A percentile compares a stretch with the other conserved stretches of the same genome.
phyloP scores from a whole-genome alignment of 2,888 invertebrate species.

The Drosophila paramelanica region DNA sequence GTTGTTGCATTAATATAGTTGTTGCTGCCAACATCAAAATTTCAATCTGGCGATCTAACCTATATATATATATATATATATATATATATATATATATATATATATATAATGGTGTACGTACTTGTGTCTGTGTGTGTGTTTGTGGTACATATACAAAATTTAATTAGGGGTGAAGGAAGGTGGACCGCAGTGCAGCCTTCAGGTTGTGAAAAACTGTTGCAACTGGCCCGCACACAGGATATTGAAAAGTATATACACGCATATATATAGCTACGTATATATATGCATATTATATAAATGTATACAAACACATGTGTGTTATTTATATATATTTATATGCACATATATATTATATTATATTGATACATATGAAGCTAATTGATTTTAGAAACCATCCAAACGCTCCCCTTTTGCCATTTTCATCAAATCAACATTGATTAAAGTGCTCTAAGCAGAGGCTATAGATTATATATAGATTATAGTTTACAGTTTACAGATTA shows the following conservation, averaged over 20 bases:
- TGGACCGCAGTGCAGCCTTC: neutral
- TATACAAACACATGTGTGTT: neutral
- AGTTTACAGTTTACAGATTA: constrained; percentile 26
- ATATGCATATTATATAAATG: neutral
- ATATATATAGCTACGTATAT: neutral
- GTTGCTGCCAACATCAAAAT: neutral
- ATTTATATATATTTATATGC: constrained; percentile 8
- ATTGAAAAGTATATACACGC: neutral
- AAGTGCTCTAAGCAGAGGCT: constrained; percentile 13
- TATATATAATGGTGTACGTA: neutral
- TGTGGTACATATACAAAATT: neutral
- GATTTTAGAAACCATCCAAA: constrained; percentile 1
- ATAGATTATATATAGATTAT: constrained; percentile 5
- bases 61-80: constrained; percentile 4
- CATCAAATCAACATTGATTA: neutral
- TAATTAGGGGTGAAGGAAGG: neutral
- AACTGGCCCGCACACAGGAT: neutral
- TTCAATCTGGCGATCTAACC: neutral
- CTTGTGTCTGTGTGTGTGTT: neutral
- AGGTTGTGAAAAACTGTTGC: constrained; percentile 1
- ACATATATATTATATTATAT: neutral
- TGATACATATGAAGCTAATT: constrained; percentile 5
- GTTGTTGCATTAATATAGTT: neutral
- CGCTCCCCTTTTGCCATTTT: neutral
- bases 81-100: neutral